These are phyloP conservation scores for Caenorhabditis sp. DNA, from an alignment of 2,888 invertebrate genomes.

Conservation along the genomic window DNA sequence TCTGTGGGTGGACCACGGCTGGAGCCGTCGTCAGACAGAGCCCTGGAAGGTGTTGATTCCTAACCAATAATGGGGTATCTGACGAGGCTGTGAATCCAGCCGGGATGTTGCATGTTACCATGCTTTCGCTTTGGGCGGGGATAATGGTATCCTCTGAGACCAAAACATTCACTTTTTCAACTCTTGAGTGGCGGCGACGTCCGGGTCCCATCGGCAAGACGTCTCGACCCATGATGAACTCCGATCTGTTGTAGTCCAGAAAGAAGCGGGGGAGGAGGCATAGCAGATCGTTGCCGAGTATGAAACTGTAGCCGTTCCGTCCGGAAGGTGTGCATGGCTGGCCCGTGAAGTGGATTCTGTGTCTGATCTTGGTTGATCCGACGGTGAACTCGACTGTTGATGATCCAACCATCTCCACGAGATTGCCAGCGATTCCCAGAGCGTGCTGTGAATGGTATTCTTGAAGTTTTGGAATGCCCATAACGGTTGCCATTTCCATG, in stretches of 20 bases:
- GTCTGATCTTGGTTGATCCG: not conserved
- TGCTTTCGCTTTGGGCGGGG: slow-evolving; percentile 11
- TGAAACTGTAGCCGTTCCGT: slow-evolving; percentile 12
- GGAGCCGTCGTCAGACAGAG: too few species aligned
- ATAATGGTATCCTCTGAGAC: slow-evolving; percentile 5
- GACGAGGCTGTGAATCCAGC: not conserved
- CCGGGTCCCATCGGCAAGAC: slow-evolving; percentile 7
- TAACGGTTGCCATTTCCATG: too few species aligned
- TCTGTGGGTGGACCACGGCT: too few species aligned
- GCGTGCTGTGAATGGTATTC: not conserved
- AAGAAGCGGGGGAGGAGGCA: slow-evolving; percentile 17
- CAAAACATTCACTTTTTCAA: not conserved
- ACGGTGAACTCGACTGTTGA: slow-evolving; percentile 12
- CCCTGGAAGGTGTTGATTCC: not conserved
- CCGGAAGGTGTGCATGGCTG: not conserved
- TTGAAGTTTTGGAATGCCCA: too few species aligned
- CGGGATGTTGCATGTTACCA: slow-evolving; percentile 4
- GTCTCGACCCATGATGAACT: slow-evolving; percentile 11
- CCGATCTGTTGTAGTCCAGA: slow-evolving; percentile 10
- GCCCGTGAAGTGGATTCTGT: slow-evolving; percentile 15
- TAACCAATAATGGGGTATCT: not conserved
- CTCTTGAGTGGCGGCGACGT: not conserved
- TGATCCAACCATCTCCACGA: slow-evolving; percentile 19
- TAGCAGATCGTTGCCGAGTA: slow-evolving; percentile 42
- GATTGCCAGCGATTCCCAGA: slow-evolving; percentile 1